Base-by-base conservation (phyloP, 2,888 invertebrate species). In the Microctonus hyperodae region DNA sequence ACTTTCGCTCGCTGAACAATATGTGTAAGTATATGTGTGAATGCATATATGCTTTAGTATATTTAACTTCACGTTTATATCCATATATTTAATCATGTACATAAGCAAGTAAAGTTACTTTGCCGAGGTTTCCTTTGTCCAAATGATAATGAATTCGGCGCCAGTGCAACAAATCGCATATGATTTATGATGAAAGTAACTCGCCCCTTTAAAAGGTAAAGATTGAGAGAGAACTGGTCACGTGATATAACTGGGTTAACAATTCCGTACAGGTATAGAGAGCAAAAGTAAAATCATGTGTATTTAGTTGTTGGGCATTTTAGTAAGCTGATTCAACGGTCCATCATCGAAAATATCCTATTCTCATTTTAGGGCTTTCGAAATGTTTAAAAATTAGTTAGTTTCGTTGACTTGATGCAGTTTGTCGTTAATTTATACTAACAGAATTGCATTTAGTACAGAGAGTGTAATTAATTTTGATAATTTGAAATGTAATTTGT, bases 351-450 rank as follows among this genome's bases (percentile, higher is more conserved):
- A 67, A 67, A 67, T 67, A 67, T 63, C 62, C 62, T 67, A 67
- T 53, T 62, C 57, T 53, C n/a, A n/a, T n/a, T 63, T 67, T 62
- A 51, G 58, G 58, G 28, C 63, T 62, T 63, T 67, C 62, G 63
- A 67, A 67, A 67, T 67, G 67, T 67, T 67, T 44, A 28, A 56
- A 35, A 57, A 67, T 67, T 67, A 62, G 51, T 58, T 58, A 63
- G 58, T 37, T 51, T 63, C 63, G 40, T 63, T 25, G 57, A n/a
- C 31, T 51, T 67, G 59, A 58, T 58, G 50, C 51, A 50, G 66
- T 62, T 28, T 62, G 28, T 53, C 31, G 16, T 22, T n/a, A 22
- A 13, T 23, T 13, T 22, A 13, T 37, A n/a, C 37, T n/a, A n/a
- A 53, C 53, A 53, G n/a, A 53, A 28, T 28, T 53, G 28, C 53